phyloP scores from a whole-genome alignment of 2,888 invertebrate genomes.

The Syrphus vitripennis region DNA sequence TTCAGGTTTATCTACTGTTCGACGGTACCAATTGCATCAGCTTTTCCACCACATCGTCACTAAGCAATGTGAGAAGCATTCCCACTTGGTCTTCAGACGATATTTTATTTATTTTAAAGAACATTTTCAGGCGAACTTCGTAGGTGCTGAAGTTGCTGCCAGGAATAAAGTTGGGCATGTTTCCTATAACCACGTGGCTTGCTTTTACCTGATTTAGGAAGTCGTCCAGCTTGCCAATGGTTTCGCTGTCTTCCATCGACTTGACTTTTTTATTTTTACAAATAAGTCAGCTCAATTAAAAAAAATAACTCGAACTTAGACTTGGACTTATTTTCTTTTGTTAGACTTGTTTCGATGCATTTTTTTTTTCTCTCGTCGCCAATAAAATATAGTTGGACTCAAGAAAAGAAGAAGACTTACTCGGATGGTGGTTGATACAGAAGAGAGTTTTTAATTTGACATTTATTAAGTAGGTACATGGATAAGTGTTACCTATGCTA shows the following conservation, averaged over 20 bases:
- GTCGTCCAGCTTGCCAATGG: neutral
- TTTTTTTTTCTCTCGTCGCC: too few relatives aligned
- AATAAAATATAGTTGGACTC: neutral
- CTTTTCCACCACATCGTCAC: constrained; percentile 15
- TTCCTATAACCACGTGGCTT: constrained; percentile 5
- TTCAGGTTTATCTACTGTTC: neutral
- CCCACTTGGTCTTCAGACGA: neutral
- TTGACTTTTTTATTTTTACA: neutral
- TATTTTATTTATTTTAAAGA: constrained; percentile 6
- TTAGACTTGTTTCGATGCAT: too few relatives aligned
- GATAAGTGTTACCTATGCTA: too few relatives aligned
- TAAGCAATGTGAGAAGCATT: neutral
- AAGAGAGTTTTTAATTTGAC: too few relatives aligned
- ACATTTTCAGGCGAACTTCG: constrained; percentile 16
- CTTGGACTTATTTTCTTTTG: too few relatives aligned
- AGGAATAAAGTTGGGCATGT: constrained; percentile 18
- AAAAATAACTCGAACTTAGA: too few relatives aligned
- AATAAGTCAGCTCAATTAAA: too few relatives aligned
- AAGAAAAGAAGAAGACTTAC: too few relatives aligned
- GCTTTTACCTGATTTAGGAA: neutral
- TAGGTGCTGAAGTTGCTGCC: constrained; percentile 7
- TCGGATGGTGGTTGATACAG: too few relatives aligned
- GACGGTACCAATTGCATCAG: constrained; percentile 1
- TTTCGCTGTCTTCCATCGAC: too few relatives aligned
- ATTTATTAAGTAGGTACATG: too few relatives aligned